Percentiles rank a stretch among this genome's conserved stretches.
phyloP scores from a whole-genome alignment of 2,113 vertebrate species.

The Lasiurus borealis region DNA sequence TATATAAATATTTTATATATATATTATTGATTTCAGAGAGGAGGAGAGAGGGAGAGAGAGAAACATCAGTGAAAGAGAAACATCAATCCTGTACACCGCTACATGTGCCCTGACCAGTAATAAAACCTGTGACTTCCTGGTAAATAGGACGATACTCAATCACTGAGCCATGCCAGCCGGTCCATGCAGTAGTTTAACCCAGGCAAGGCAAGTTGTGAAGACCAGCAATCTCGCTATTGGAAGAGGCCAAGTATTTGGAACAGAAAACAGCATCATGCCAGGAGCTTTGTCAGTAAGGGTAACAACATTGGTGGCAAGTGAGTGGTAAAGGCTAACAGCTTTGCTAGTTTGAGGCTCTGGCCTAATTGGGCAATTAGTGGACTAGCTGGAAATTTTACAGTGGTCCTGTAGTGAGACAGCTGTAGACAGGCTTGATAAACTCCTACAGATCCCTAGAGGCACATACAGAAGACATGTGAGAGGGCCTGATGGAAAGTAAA shows the following conservation, averaged over 20 bases:
- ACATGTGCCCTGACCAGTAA: too few relatives aligned
- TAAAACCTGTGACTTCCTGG: too few relatives aligned
- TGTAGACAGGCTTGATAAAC: neutral
- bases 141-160: too few relatives aligned
- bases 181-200: neutral
- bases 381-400: neutral
- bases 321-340: neutral
- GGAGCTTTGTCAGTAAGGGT: neutral
- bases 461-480: neutral
- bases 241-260: neutral
- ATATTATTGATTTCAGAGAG: too few relatives aligned
- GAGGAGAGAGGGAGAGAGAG: too few relatives aligned
- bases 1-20: too few relatives aligned
- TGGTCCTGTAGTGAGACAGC: neutral
- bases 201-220: neutral
- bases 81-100: too few relatives aligned
- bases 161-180: too few relatives aligned
- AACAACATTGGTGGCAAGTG: neutral
- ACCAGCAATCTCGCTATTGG: neutral
- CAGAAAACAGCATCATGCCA: neutral
- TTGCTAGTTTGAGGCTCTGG: neutral
- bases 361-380: neutral
- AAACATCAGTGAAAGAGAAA: too few relatives aligned
- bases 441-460: neutral
- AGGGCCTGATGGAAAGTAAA: neutral